These are phyloP conservation scores for Saturnia pavonia DNA, from an alignment of 2,888 invertebrate genomes.

Conservation along the genomic window DNA sequence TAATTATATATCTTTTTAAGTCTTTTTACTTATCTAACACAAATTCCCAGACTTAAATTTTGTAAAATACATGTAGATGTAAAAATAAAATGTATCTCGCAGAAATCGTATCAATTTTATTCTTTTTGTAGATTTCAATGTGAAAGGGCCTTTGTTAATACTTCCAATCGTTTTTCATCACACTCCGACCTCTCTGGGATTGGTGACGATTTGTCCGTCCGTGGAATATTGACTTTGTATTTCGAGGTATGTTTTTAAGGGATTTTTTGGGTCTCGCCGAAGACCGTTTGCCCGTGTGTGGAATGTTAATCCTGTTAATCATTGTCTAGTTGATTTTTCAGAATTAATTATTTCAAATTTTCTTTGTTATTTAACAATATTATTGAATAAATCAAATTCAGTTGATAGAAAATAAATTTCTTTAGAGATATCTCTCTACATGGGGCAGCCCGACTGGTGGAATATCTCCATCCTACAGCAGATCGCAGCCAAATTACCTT, in stretches of 20 bases:
- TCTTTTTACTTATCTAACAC: background rate
- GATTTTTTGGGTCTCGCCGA: background rate
- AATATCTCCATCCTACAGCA: no score
- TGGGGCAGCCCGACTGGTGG: no score
- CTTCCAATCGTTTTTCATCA: conserved; percentile 19
- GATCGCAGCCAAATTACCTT: no score
- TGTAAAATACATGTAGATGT: background rate
- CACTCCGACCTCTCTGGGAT: conserved; percentile 8
- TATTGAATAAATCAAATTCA: no score
- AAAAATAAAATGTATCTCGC: no score
- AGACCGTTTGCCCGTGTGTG: background rate
- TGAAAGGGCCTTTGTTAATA: conserved; percentile 12
- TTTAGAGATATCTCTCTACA: no score
- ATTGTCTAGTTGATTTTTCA: background rate
- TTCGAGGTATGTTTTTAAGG: conserved; percentile 13
- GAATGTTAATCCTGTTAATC: background rate
- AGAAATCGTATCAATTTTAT: background rate
- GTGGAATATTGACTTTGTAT: conserved; percentile 19
- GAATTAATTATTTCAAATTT: no score
- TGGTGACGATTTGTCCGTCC: conserved; percentile 13
- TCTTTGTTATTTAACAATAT: no score
- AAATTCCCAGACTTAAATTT: background rate
- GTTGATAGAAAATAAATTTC: no score
- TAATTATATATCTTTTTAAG: background rate
- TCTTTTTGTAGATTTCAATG: background rate